Base-by-base conservation (phyloP, 2,888 invertebrate genomes). In the Schrankia costaestrigalis region DNA sequence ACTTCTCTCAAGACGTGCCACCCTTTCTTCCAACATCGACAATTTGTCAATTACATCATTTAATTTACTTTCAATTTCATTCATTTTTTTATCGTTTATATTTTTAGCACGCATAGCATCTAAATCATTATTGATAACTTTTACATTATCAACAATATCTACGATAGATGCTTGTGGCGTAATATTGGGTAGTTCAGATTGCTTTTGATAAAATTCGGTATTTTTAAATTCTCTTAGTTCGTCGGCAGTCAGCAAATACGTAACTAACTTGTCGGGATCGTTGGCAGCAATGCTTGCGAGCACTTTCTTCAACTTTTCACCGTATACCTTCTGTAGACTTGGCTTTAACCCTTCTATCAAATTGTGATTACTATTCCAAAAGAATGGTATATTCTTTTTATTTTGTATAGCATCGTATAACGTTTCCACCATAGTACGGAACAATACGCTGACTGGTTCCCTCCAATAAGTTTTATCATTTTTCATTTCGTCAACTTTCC, bases 281-380 rank as follows among this genome's bases (percentile, higher is more conserved):
- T 78, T 75, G 0, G 61, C 46, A 7, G 79, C 72, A 1, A 89
- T 70, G 7, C 76, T 69, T 0, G 62, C 55, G 1, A 89, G 58
- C 0, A 89, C 79, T 2, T 64, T 63, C 15, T 71, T 75, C 19
- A 90, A 41, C 36, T 71, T 76, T 3, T 73, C 71, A 3, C 60
- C 54, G 35, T 88, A 85, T 1, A 73, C 49, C 9, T 62, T 61
- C 22, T 74, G 64, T 0, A 76, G 46, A 0, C 62, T 58, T 0
- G 67, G 60, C 11, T 71, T 77, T 2, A 90, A 42, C 4, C 71
- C 56, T 1, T 63, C 71, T 0, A 85, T 75, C 7, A 85, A 62
- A 38, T 85, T 85, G 39, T 79, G 71, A 0, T 69, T 54, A 7
- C 67, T 39, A 21, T 85, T 68, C 85, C 85, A 85, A 38, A 71